phyloP scores from a whole-genome alignment of 2,113 vertebrate genomes.

The Plotosus lineatus region DNA sequence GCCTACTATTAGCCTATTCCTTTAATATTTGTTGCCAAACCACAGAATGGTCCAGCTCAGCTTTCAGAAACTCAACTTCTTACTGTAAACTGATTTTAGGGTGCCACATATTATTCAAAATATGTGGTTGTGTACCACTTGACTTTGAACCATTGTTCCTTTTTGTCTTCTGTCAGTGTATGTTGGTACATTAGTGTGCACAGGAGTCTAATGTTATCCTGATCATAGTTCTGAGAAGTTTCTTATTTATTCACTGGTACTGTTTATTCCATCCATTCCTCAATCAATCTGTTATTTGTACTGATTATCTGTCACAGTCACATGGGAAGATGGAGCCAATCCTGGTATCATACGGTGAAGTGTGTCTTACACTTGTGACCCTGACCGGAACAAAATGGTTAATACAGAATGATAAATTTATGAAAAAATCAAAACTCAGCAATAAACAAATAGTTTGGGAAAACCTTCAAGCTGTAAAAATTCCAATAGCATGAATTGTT shows the following conservation, averaged over 20 bases:
- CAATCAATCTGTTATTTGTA: too few relatives aligned
- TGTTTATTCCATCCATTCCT: too few relatives aligned
- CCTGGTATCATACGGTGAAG: too few relatives aligned
- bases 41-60: neutral
- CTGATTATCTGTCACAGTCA: too few relatives aligned
- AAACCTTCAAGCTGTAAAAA: neutral
- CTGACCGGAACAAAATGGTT: neutral
- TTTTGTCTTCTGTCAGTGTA: neutral
- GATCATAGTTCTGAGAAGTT: neutral
- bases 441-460: neutral
- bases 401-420: neutral
- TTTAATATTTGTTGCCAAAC: conserved; percentile 16
- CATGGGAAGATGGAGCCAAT: too few relatives aligned
- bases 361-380: too few relatives aligned
- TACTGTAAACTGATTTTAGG: neutral
- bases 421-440: neutral
- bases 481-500: neutral
- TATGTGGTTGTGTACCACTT: neutral
- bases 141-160: neutral
- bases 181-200: neutral
- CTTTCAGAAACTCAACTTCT: neutral
- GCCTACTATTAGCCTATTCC: conserved; percentile 8
- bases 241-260: neutral
- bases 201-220: neutral
- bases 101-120: neutral